Conservation (phyloP, 1,140 invertebrate species). For the Aplysia californica region DNA sequence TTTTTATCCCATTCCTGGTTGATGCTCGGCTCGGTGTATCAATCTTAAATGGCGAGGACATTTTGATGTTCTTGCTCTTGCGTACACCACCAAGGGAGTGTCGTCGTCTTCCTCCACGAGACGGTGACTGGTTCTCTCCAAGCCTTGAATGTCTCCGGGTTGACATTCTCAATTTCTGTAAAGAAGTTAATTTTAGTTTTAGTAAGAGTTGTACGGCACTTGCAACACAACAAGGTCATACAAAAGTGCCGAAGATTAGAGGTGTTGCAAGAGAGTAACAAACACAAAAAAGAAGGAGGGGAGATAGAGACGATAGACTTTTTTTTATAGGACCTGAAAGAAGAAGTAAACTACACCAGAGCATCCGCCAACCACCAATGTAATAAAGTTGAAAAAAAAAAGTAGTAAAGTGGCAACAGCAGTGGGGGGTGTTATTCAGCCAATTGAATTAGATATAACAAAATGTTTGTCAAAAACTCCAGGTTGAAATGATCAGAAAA, state of each 20-base stretch:
- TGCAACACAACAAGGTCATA: too few species aligned
- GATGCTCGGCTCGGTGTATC: slow-evolving; percentile 40
- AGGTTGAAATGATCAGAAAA: too few species aligned
- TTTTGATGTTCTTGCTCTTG: slow-evolving; percentile 38
- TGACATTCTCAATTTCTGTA: slow-evolving; percentile 45
- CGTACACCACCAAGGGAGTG: slow-evolving; percentile 13
- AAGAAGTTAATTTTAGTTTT: slow-evolving; percentile 8
- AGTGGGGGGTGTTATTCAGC: neutral
- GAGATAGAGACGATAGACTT: too few species aligned
- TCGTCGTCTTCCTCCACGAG: neutral
- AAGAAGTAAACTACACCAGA: too few species aligned
- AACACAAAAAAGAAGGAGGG: too few species aligned
- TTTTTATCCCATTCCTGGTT: slow-evolving; percentile 27
- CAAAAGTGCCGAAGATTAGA: too few species aligned
- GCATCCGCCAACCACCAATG: too few species aligned
- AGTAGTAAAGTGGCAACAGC: too few species aligned
- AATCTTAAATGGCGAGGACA: slow-evolving; percentile 49
- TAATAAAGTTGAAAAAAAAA: neutral
- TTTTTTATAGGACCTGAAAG: too few species aligned
- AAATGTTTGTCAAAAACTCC: too few species aligned
- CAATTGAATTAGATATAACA: neutral
- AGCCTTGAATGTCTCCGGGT: slow-evolving; percentile 32
- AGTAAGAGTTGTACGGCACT: too few species aligned
- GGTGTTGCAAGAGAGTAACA: too few species aligned
- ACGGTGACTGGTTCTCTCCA: slow-evolving; percentile 25